Percentiles rank a stretch among this genome's conserved stretches.
Conservation (phyloP, 1,140 invertebrate genomes). For the Nymphalis io region DNA sequence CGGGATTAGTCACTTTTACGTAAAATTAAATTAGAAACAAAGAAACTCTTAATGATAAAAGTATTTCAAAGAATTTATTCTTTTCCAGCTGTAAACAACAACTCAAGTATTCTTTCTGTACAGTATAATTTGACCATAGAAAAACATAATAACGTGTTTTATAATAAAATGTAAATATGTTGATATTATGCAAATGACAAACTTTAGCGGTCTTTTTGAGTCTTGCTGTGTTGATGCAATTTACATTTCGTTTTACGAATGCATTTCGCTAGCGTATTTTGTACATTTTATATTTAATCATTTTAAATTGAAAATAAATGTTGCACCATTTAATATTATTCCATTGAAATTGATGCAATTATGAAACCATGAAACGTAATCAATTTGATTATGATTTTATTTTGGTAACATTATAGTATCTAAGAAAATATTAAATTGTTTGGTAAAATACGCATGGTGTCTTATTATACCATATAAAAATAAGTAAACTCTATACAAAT, state of each 20-base stretch:
- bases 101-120: not conserved
- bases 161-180: slow-evolving; percentile 20
- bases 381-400: no score
- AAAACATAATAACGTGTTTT: slow-evolving; percentile 20
- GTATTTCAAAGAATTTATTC: not conserved
- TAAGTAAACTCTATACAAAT: no score
- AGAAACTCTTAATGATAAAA: no score
- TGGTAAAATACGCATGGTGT: no score
- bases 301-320: not conserved
- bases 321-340: not conserved
- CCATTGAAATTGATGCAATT: no score
- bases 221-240: slow-evolving; percentile 9
- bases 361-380: no score
- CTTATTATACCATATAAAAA: no score
- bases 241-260: slow-evolving; percentile 23
- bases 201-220: slow-evolving; percentile 28
- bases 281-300: slow-evolving; percentile 5
- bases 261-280: not conserved
- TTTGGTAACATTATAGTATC: no score
- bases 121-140: slow-evolving; percentile 5
- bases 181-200: slow-evolving; percentile 22
- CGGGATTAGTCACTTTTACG: no score
- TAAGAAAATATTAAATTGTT: no score
- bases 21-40: no score
- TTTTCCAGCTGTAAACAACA: not conserved